A percentile compares a stretch with the other conserved stretches of the same genome.
Conservation (phyloP, 2,797 vertebrate species). For the Erethizon dorsatum region DNA sequence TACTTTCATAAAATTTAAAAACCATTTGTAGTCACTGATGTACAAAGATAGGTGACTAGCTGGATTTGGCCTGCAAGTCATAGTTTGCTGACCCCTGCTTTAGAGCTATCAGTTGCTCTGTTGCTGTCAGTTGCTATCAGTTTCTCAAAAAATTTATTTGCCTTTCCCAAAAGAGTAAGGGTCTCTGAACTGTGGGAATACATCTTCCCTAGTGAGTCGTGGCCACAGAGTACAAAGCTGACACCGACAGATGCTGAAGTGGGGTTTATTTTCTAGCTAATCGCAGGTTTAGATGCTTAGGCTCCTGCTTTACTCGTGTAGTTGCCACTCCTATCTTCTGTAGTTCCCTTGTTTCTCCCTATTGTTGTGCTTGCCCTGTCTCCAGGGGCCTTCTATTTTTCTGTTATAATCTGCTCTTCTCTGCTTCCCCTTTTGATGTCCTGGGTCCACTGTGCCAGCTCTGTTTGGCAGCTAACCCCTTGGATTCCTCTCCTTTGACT, state of each 20-base stretch:
- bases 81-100: neutral
- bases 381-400: neutral
- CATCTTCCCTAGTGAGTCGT: neutral
- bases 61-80: neutral
- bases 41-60: neutral
- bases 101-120: neutral
- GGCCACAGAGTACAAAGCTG: neutral
- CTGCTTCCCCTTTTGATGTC: neutral
- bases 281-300: neutral
- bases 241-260: neutral
- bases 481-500: slow-evolving; percentile 35
- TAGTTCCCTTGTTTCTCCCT: neutral
- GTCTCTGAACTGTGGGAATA: slow-evolving; percentile 19
- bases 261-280: neutral
- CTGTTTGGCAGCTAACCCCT: neutral
- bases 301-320: neutral
- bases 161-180: slow-evolving; percentile 1
- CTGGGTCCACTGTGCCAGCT: neutral
- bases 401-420: neutral
- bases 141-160: slow-evolving; percentile 51
- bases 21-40: neutral
- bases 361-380: neutral
- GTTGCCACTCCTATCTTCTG: neutral
- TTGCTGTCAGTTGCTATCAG: neutral
- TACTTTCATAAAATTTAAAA: slow-evolving; percentile 37